Conservation (phyloP, 2,797 vertebrate species). For the Acipenser ruthenus region DNA sequence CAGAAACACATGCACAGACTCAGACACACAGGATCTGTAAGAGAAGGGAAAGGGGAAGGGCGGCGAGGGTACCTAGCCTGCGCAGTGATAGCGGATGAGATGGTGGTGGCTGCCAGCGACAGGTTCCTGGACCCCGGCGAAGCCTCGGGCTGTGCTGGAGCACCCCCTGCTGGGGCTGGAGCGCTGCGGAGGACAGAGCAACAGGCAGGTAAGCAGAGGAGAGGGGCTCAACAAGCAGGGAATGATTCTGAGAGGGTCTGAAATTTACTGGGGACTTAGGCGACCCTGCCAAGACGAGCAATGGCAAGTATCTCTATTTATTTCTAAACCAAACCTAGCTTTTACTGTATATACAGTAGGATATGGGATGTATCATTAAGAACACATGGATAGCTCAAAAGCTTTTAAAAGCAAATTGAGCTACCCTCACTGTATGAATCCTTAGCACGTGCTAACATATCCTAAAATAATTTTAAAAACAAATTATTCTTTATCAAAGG, state of each 20-base stretch:
- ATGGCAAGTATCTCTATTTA: not conserved
- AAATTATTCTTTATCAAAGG: too few relatives aligned
- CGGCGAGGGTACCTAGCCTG: slow-evolving; percentile 56
- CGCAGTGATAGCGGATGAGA: slow-evolving; percentile 56
- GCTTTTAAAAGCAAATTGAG: too few relatives aligned
- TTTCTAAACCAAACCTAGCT: too few relatives aligned
- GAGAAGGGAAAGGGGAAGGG: slow-evolving; percentile 13
- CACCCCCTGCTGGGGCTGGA: slow-evolving; percentile 1
- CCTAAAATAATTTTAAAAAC: too few relatives aligned
- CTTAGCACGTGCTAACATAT: too few relatives aligned
- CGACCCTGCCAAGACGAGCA: slow-evolving; percentile 10
- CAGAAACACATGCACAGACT: not conserved
- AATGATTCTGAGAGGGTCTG: too few relatives aligned
- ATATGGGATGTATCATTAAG: too few relatives aligned
- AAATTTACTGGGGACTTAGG: too few relatives aligned
- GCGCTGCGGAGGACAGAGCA: slow-evolving; percentile 56
- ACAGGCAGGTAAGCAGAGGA: slow-evolving; percentile 1
- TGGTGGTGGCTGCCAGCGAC: slow-evolving; percentile 54
- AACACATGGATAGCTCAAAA: too few relatives aligned
- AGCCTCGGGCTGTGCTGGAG: slow-evolving; percentile 40
- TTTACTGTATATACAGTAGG: too few relatives aligned
- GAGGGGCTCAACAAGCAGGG: too few relatives aligned
- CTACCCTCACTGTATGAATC: too few relatives aligned
- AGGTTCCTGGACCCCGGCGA: slow-evolving; percentile 47
- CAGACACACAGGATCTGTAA: slow-evolving; percentile 4